Evolutionary conservation across 2,888 invertebrate species (phyloP).

Genomic region (Drosophila paracracens): DNA sequence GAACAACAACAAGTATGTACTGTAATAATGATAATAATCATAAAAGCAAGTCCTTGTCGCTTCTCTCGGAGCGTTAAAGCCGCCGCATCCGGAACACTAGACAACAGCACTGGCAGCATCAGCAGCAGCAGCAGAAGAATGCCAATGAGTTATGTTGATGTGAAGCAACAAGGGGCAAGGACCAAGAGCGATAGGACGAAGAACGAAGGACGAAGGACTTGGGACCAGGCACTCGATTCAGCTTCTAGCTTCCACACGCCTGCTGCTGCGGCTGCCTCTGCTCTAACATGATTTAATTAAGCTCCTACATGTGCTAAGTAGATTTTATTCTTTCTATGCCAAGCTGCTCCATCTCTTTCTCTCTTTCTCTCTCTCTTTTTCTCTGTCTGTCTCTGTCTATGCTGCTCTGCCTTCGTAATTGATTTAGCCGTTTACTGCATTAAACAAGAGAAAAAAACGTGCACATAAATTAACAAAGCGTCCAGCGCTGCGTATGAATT

Average conservation of each 20-base stretch:
- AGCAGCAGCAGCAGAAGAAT: conserved; percentile 13
- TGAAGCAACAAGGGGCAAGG: conserved; percentile 6
- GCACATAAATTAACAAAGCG: conserved; percentile 40
- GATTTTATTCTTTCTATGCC: conserved; percentile 64
- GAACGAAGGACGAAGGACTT: conserved; percentile 51
- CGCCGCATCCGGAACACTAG: conserved; percentile 19
- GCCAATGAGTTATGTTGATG: conserved; percentile 60
- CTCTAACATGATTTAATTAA: conserved; percentile 77
- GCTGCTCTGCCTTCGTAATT: conserved; percentile 55
- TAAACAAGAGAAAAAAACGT: conserved; percentile 51
- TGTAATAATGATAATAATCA: conserved; percentile 72
- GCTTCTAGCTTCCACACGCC: neutral
- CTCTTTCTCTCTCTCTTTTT: neutral
- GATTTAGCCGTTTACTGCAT: conserved; percentile 76
- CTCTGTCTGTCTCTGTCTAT: neutral
- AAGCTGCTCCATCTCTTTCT: conserved; percentile 19
- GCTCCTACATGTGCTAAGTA: conserved; percentile 78
- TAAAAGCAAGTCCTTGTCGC: conserved; percentile 65
- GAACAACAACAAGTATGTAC: conserved; percentile 36
- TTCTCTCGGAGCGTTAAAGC: conserved; percentile 54
- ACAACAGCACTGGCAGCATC: neutral
- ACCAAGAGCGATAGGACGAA: conserved; percentile 35
- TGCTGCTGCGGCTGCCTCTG: conserved; percentile 11
- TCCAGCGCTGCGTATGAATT: conserved; percentile 58
- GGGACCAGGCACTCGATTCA: conserved; percentile 7